These are phyloP conservation scores for Saccopteryx leptura DNA, from an alignment of 2,113 vertebrate genomes.

Conservation along the genomic window DNA sequence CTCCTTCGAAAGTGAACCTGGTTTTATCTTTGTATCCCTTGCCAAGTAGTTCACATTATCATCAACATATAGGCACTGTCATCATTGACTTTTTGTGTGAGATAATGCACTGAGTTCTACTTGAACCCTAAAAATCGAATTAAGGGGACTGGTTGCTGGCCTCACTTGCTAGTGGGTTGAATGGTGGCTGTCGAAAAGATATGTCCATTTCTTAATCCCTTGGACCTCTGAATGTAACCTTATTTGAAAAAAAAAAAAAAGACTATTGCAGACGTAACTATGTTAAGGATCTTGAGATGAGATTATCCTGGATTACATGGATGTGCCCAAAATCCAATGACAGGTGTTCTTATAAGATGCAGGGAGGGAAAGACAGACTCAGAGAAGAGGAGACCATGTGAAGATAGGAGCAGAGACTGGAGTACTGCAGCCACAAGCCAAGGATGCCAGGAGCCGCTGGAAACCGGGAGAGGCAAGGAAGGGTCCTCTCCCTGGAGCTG, in stretches of 20 bases:
- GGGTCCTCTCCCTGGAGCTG: not conserved
- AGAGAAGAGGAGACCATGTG: not conserved
- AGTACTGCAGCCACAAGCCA: not conserved
- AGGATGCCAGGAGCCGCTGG: not conserved
- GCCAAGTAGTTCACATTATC: not conserved
- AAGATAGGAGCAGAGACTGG: not conserved
- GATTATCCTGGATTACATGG: not conserved
- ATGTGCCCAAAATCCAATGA: not conserved
- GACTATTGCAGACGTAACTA: not conserved
- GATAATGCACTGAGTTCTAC: not conserved
- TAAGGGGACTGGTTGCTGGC: not conserved
- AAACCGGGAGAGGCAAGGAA: not conserved
- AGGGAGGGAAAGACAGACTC: not conserved
- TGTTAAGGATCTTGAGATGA: not conserved
- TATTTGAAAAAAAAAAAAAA: not conserved
- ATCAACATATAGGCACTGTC: not conserved
- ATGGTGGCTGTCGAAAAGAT: not conserved
- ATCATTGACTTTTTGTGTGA: not conserved
- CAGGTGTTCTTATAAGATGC: not conserved
- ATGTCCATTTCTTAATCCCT: not conserved
- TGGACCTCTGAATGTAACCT: not conserved
- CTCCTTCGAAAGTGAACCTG: not conserved
- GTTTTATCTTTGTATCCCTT: not conserved
- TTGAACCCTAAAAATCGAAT: not conserved
- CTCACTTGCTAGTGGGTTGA: not conserved